Percentiles rank a stretch among this genome's conserved stretches.
Evolutionary conservation across 2,888 invertebrate species (phyloP).

Genomic region (Drosophila formosana): DNA sequence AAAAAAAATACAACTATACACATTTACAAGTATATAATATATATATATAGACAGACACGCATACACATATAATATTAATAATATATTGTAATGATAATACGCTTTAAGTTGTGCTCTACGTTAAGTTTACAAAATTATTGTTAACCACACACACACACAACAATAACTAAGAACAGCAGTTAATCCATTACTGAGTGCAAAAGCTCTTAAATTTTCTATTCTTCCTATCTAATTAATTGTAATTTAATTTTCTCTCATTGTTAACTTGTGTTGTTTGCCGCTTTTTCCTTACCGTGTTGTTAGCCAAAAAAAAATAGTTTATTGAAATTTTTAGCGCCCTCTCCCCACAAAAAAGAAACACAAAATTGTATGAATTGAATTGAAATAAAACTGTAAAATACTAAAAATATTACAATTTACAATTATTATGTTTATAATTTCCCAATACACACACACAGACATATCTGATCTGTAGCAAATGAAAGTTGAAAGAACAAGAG

Average conservation of each 20-base stretch:
- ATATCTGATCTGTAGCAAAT: conserved; percentile 33
- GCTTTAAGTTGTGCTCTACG: conserved; percentile 65
- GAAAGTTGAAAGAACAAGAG: conserved; percentile 6
- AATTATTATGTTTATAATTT: conserved; percentile 13
- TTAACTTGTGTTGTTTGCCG: conserved; percentile 44
- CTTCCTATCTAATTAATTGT: background rate
- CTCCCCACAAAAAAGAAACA: background rate
- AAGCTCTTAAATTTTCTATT: conserved; percentile 4
- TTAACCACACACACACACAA: conserved; percentile 21
- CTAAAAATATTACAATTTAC: conserved; percentile 4
- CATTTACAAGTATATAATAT: background rate
- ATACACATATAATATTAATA: conserved; percentile 18
- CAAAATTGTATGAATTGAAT: conserved; percentile 44
- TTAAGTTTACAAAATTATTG: conserved; percentile 57
- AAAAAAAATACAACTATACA: conserved; percentile 11
- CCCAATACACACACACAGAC: conserved; percentile 20
- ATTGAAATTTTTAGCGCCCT: conserved; percentile 13
- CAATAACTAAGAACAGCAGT: conserved; percentile 18
- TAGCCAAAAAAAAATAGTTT: conserved; percentile 20
- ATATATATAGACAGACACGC: conserved; percentile 16
- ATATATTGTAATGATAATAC: conserved; percentile 21
- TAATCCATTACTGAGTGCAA: background rate
- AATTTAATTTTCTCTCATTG: conserved; percentile 36
- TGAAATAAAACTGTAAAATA: conserved; percentile 47
- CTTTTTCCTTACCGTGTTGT: conserved; percentile 32